Base-by-base conservation (phyloP, 2,113 vertebrate genomes). In the Cyanocitta stelleri region DNA sequence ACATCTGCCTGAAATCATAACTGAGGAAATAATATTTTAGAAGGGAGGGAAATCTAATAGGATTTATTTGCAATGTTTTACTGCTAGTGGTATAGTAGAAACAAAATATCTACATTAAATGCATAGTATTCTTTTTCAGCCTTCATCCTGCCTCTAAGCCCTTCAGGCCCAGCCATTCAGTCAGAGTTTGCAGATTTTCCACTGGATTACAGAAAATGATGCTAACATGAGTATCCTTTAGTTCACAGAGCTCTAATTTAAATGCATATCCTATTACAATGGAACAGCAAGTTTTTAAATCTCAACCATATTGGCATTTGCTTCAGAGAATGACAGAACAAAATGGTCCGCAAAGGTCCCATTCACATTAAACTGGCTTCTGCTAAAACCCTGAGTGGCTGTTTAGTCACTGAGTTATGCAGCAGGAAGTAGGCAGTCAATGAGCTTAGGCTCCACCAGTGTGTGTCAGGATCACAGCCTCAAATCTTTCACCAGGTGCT, bases 201-300 rank as follows among this genome's bases (percentile, higher is more conserved):
- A 75, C 27, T 64, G 71, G 58, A 72, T 93, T 93, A 94, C 82
- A 92, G 44, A 93, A 95, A 89, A 67, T 33, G 6, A 66, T 68
- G 80, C 51, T 92, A 92, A 89, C 33, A 16, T 33, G 64, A 81
- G 32, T 46, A 85, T 62, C 37, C 71, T 96, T 96, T 80, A 55
- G 17, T 33, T 82, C 72, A 79, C 46, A 80, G 46, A 67, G 21
- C 20, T 89, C 86, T 95, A 82, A 95, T 97, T 97, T 92, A 96
- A 95, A 96, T 95, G 67, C 58, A 93, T 87, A 96, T 95, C 90
- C 86, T 77, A 61, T 90, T 96, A 96, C 90, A 97, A 79, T 77
- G 75, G 59, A 96, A 87, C 49, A 92, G 61, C 90, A 91, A 84
- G 85, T 96, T 97, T 97, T 92, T 92, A 93, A 93, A 96, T 96